These are phyloP conservation scores for Brachionus calyciflorus DNA, from an alignment of 1,140 invertebrate genomes.

Conservation along the genomic window DNA sequence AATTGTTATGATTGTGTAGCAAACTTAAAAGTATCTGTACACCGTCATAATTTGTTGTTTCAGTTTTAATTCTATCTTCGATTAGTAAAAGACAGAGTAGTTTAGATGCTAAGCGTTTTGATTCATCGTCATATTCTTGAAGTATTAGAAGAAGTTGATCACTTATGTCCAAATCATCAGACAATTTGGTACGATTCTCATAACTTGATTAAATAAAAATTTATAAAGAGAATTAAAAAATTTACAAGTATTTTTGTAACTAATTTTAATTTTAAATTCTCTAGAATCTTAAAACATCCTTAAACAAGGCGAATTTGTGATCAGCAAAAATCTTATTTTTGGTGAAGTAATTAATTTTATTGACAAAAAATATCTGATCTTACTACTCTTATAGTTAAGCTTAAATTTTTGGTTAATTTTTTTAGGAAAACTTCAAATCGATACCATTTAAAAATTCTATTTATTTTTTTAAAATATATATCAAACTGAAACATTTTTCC, in stretches of 20 bases:
- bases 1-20: constrained; percentile 54
- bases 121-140: constrained; percentile 56
- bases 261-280: no score
- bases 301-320: no score
- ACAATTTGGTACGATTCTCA: constrained; percentile 47
- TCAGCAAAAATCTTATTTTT: no score
- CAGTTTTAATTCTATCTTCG: constrained; percentile 55
- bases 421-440: no score
- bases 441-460: no score
- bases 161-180: constrained; percentile 54
- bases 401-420: no score
- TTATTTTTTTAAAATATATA: no score
- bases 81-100: constrained; percentile 56
- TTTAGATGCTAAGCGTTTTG: constrained; percentile 59
- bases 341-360: no score
- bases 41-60: constrained; percentile 58
- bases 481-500: no score
- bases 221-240: not conserved
- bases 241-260: not conserved
- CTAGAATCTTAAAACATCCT: no score
- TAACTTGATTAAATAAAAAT: not conserved
- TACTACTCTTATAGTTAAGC: no score
- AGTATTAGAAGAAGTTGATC: constrained; percentile 55
- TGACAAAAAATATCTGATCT: no score
- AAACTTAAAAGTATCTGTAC: constrained; percentile 58